Percentiles rank a stretch among this genome's conserved stretches.
Conservation (phyloP, 2,888 invertebrate genomes). For the Agrochola lota region DNA sequence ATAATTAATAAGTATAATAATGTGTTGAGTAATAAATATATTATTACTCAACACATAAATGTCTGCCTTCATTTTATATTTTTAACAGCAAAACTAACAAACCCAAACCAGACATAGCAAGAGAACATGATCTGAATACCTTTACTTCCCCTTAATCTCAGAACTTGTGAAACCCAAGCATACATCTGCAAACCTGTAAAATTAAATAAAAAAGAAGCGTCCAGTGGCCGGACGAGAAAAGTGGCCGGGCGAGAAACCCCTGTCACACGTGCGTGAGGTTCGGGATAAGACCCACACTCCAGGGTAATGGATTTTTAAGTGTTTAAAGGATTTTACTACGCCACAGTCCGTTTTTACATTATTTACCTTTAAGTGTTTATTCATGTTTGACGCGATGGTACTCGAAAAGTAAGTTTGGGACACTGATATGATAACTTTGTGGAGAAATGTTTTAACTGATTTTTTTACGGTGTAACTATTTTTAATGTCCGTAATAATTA, state of each 20-base stretch:
- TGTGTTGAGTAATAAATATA: too few relatives aligned
- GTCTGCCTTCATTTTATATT: background rate
- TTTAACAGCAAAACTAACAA: background rate
- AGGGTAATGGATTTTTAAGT: conserved; percentile 65
- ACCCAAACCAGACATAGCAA: conserved; percentile 3
- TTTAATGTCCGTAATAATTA: background rate
- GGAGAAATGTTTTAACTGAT: background rate
- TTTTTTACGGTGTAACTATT: background rate
- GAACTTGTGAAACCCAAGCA: conserved; percentile 15
- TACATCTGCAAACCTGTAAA: conserved; percentile 41
- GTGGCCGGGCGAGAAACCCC: conserved; percentile 17
- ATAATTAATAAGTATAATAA: too few relatives aligned
- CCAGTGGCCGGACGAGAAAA: conserved; percentile 18
- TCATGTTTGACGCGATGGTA: conserved; percentile 44
- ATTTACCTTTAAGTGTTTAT: conserved; percentile 50
- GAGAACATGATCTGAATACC: conserved; percentile 30
- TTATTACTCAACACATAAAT: background rate
- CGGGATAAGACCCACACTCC: conserved; percentile 43
- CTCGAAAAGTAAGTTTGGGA: background rate
- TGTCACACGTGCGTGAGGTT: conserved; percentile 53
- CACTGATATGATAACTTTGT: background rate
- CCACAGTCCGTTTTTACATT: conserved; percentile 46
- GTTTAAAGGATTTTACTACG: conserved; percentile 59
- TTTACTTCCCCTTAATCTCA: conserved; percentile 20
- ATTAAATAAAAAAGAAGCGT: conserved; percentile 58